Percentiles rank a stretch among this genome's conserved stretches.
phyloP scores from a whole-genome alignment of 2,888 invertebrate species.

The Miltochrista miniata region DNA sequence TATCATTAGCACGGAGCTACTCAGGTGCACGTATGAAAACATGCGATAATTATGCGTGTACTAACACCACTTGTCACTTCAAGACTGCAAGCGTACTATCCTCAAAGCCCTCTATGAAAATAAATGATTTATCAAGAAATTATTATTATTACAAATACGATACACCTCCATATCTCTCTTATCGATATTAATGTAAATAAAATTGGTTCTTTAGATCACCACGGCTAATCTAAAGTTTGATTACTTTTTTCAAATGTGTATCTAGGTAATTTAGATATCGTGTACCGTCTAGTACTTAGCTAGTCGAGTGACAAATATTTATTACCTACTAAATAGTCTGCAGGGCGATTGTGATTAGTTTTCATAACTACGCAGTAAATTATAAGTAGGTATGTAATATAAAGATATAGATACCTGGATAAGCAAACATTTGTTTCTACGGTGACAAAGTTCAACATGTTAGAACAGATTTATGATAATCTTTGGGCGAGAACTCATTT shows the following conservation, averaged over 20 bases:
- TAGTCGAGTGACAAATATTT: neutral
- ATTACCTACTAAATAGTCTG: neutral
- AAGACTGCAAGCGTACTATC: slow-evolving; percentile 45
- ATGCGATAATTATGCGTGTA: slow-evolving; percentile 43
- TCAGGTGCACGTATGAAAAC: slow-evolving; percentile 35
- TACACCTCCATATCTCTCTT: slow-evolving; percentile 50
- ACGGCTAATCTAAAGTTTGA: slow-evolving; percentile 36
- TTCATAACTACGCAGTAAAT: neutral
- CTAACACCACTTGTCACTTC: slow-evolving; percentile 31
- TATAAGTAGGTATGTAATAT: no score
- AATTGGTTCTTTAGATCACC: slow-evolving; percentile 45
- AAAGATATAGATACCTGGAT: no score
- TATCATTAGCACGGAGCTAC: slow-evolving; percentile 52
- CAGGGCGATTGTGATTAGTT: neutral
- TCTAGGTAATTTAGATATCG: slow-evolving; percentile 20
- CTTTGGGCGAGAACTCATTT: no score
- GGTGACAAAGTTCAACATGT: no score
- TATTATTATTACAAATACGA: slow-evolving; percentile 49
- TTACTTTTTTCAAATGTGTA: slow-evolving; percentile 30
- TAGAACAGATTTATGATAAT: no score
- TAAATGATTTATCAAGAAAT: slow-evolving; percentile 57
- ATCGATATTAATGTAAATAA: slow-evolving; percentile 59
- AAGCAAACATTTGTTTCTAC: no score
- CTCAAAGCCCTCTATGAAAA: slow-evolving; percentile 46
- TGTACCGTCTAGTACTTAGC: slow-evolving; percentile 9